phyloP scores from a whole-genome alignment of 2,113 vertebrate species.

The Limanda limanda region DNA sequence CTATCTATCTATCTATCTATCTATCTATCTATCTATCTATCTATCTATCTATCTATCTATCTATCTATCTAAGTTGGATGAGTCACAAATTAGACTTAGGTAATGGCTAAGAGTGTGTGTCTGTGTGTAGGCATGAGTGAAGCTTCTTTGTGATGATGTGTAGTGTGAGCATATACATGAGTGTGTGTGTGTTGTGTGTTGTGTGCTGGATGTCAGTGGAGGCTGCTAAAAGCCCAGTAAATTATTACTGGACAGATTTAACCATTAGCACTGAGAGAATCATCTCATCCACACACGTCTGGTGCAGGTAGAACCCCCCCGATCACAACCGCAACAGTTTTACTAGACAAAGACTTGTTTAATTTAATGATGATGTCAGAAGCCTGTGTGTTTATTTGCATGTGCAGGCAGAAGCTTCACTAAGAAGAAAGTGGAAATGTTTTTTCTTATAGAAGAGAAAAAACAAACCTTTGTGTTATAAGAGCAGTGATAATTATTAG shows the following conservation, averaged over 20 bases:
- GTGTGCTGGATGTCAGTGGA: conserved; percentile 13
- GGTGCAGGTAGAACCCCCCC: background rate
- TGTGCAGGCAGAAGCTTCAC: too few species aligned
- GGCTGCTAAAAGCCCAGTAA: conserved; percentile 50
- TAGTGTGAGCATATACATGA: background rate
- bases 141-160: conserved; percentile 26
- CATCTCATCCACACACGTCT: background rate
- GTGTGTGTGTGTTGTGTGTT: background rate
- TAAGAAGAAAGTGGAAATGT: background rate
- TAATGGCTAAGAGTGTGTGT: conserved; percentile 35
- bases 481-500: background rate
- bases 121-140: conserved; percentile 17
- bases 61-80: conserved; percentile 11
- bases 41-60: too few species aligned
- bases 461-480: background rate
- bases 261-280: conserved; percentile 31
- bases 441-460: too few species aligned
- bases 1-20: too few species aligned
- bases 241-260: conserved; percentile 47
- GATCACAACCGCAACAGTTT: background rate
- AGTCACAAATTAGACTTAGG: conserved; percentile 54
- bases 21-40: too few species aligned
- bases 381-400: too few species aligned
- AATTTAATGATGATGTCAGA: too few species aligned
- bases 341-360: background rate